Evolutionary conservation across 2,888 invertebrate species (phyloP).

Genomic region (Hydraecia micacea): DNA sequence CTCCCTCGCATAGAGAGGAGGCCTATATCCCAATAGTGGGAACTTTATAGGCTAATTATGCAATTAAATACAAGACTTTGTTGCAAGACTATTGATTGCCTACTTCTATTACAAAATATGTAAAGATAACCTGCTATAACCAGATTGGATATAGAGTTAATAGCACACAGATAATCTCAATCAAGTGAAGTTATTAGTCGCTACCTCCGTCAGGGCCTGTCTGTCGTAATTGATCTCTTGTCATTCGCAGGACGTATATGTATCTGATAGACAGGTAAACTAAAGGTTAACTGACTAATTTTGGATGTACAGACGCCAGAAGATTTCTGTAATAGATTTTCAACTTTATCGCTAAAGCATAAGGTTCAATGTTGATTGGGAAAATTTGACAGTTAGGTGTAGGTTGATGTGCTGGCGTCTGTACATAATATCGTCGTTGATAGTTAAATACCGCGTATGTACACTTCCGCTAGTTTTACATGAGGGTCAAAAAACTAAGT

Average conservation of each 20-base stretch:
- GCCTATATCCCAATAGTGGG: no score
- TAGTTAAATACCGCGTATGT: no score
- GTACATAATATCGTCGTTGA: no score
- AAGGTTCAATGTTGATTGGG: no score
- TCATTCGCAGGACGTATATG: slow-evolving; percentile 37
- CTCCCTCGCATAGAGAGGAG: no score
- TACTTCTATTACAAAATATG: neutral
- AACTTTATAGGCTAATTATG: no score
- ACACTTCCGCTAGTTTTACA: no score
- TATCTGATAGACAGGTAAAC: slow-evolving; percentile 13
- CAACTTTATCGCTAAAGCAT: no score
- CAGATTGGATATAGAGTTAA: slow-evolving; percentile 25
- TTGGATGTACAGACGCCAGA: neutral
- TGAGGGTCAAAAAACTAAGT: no score
- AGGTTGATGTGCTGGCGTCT: no score
- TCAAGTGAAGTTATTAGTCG: slow-evolving; percentile 34
- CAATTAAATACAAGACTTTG: neutral
- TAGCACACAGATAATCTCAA: slow-evolving; percentile 41
- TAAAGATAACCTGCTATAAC: neutral
- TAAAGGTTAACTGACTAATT: neutral
- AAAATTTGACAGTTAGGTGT: no score
- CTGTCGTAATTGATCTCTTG: slow-evolving; percentile 37
- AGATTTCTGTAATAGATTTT: no score
- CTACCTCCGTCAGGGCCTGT: slow-evolving; percentile 43
- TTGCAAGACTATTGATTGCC: neutral